Evolutionary conservation across 2,797 vertebrate genomes (phyloP).

Genomic region (Sebastes umbrosus): DNA sequence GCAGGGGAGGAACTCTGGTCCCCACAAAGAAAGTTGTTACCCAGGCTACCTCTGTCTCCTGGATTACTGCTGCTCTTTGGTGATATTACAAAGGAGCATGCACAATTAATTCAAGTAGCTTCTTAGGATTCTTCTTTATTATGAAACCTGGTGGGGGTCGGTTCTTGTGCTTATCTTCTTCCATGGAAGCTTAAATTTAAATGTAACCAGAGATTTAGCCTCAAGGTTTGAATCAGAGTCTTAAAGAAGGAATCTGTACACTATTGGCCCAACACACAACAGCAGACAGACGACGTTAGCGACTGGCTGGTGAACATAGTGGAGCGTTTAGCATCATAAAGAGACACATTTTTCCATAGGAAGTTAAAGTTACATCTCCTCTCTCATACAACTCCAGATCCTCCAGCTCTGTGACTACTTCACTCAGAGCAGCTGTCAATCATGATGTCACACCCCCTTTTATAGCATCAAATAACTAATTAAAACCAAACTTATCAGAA

Average conservation of each 20-base stretch:
- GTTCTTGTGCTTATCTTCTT: not conserved
- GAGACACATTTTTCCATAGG: not conserved
- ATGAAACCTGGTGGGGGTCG: constrained; percentile 26
- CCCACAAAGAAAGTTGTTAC: not conserved
- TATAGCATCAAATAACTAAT: too few species aligned
- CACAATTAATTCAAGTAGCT: constrained; percentile 17
- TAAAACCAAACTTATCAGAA: too few species aligned
- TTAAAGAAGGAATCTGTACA: not conserved
- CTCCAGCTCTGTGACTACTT: too few species aligned
- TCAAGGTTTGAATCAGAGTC: not conserved
- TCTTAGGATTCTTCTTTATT: not conserved
- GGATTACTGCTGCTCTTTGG: not conserved
- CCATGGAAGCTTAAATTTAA: constrained; percentile 12
- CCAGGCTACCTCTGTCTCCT: not conserved
- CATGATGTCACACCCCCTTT: too few species aligned
- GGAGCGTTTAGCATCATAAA: not conserved
- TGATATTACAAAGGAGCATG: constrained; percentile 15
- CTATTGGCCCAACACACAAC: not conserved
- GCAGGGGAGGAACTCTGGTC: not conserved
- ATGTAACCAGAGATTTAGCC: not conserved
- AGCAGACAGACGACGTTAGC: not conserved
- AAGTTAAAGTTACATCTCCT: too few species aligned
- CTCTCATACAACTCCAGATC: too few species aligned
- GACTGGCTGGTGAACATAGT: not conserved
- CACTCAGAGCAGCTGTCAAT: too few species aligned